Conservation (phyloP, 2,113 vertebrate species). For the Pelobates fuscus region DNA sequence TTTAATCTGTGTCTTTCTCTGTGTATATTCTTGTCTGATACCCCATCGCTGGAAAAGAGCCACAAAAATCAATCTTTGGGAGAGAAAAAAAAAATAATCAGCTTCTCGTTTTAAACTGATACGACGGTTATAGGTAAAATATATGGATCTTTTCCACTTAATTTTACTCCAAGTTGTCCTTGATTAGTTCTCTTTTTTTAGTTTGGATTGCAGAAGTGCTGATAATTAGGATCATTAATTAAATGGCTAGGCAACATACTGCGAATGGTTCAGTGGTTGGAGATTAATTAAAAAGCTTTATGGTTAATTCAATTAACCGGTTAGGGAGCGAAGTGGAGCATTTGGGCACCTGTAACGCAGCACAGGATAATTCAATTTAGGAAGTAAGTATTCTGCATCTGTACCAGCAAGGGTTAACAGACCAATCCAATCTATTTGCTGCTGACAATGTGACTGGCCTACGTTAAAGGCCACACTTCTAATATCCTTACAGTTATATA, state of each 20-base stretch:
- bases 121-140: background rate
- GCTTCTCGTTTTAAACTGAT: background rate
- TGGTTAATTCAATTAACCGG: constrained; percentile 8
- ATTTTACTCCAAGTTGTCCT: background rate
- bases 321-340: background rate
- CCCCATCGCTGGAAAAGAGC: background rate
- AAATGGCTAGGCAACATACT: constrained; percentile 16
- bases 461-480: no score
- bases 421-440: no score
- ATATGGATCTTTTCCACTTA: background rate
- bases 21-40: background rate
- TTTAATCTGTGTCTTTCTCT: background rate
- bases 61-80: background rate
- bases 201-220: constrained; percentile 9
- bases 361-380: no score
- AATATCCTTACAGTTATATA: no score
- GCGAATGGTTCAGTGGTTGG: background rate
- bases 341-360: background rate
- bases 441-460: no score
- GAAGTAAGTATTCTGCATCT: no score
- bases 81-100: background rate
- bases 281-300: constrained; percentile 17
- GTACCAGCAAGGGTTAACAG: no score
- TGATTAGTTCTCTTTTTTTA: background rate
- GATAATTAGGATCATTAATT: constrained; percentile 38